A percentile compares a stretch with the other conserved stretches of the same genome.
Evolutionary conservation across 2,113 vertebrate species (phyloP).

Genomic region (Atrichornis clamosus): DNA sequence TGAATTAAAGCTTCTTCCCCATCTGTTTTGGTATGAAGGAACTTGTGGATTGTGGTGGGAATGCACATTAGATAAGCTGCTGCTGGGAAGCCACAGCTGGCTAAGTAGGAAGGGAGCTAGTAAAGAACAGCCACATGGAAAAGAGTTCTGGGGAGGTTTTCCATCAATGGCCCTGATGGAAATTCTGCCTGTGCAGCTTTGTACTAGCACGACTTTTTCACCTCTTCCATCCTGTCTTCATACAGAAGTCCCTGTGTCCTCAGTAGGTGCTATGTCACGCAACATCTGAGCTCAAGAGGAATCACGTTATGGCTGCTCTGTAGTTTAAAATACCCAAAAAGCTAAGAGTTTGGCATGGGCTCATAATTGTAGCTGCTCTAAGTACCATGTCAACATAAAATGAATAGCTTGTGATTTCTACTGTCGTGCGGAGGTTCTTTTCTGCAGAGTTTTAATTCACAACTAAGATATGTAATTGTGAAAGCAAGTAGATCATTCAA

Average conservation of each 20-base stretch:
- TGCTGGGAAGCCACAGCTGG: background rate
- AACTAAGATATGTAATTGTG: background rate
- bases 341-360: background rate
- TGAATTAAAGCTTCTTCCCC: background rate
- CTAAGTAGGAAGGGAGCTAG: background rate
- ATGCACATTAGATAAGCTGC: background rate
- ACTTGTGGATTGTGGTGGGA: background rate
- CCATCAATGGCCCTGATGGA: background rate
- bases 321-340: background rate
- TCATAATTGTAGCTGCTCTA: background rate
- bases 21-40: background rate
- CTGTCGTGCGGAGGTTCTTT: background rate
- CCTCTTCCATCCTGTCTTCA: background rate
- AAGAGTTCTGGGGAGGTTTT: background rate
- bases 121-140: background rate
- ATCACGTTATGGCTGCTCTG: background rate
- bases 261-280: background rate
- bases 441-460: background rate
- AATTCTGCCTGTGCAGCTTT: background rate
- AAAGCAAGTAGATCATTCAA: background rate
- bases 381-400: background rate
- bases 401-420: background rate
- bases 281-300: background rate
- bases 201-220: background rate
- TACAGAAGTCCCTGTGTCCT: background rate